These are phyloP conservation scores for Xyrauchen texanus DNA, from an alignment of 2,113 vertebrate genomes.

Conservation along the genomic window DNA sequence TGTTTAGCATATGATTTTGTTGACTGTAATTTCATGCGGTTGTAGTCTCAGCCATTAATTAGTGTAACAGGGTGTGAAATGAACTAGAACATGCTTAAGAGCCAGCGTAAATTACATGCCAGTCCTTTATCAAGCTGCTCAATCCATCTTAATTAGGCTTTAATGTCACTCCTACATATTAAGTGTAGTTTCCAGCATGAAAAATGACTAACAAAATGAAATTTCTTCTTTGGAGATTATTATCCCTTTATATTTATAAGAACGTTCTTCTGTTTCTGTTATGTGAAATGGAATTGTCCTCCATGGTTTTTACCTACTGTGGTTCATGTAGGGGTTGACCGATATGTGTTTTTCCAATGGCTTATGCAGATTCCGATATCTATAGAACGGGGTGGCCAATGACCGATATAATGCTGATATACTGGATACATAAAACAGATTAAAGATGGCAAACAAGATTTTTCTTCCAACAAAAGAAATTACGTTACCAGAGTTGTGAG, in stretches of 20 bases:
- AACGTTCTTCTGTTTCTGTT: background rate
- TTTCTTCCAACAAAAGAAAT: too few species aligned
- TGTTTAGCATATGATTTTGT: conserved; percentile 79
- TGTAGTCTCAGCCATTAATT: conserved; percentile 85
- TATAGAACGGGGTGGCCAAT: too few species aligned
- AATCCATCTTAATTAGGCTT: conserved; percentile 81
- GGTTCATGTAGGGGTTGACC: too few species aligned
- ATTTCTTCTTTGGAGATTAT: conserved; percentile 46
- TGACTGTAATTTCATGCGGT: conserved; percentile 84
- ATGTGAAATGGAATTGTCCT: too few species aligned
- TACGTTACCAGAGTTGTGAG: too few species aligned
- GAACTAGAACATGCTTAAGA: conserved; percentile 81
- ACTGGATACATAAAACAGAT: too few species aligned
- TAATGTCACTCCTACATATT: conserved; percentile 55
- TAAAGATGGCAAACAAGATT: too few species aligned
- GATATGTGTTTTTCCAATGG: too few species aligned
- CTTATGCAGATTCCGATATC: too few species aligned
- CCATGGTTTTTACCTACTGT: too few species aligned
- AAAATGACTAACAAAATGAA: conserved; percentile 48
- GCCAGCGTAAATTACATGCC: conserved; percentile 80
- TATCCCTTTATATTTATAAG: conserved; percentile 48
- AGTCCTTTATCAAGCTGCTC: conserved; percentile 79
- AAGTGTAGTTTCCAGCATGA: conserved; percentile 46
- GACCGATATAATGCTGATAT: too few species aligned
- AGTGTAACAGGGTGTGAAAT: conserved; percentile 84